Percentiles rank a stretch among this genome's conserved stretches.
Evolutionary conservation across 2,113 vertebrate genomes (phyloP).

Genomic region (Vidua chalybeata): DNA sequence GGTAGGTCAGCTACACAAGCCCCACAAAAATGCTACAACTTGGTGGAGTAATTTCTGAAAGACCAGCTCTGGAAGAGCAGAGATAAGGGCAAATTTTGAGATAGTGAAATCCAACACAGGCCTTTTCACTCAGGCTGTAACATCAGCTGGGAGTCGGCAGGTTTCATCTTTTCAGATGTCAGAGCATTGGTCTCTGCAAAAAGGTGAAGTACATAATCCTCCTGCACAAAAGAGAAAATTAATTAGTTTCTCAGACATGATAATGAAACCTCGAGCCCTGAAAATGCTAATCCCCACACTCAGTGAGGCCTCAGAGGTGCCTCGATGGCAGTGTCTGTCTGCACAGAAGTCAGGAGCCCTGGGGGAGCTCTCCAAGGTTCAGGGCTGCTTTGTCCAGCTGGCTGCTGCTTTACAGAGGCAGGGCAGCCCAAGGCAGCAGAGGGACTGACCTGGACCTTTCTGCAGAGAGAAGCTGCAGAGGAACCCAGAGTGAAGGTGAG

Average conservation of each 20-base stretch:
- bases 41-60: not conserved
- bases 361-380: not conserved
- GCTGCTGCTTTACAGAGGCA: not conserved
- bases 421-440: not conserved
- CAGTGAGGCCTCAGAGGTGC: not conserved
- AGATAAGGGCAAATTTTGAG: not conserved
- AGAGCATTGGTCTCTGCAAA: not conserved
- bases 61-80: not conserved
- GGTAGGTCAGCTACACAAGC: not conserved
- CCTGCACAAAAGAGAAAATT: not conserved
- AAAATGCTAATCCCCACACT: not conserved
- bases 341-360: not conserved
- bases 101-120: not conserved
- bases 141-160: not conserved
- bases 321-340: rapidly evolving
- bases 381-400: not conserved
- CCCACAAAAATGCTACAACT: not conserved
- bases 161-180: not conserved
- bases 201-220: not conserved
- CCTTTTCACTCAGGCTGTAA: not conserved
- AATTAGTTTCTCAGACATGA: not conserved
- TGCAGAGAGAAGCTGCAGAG: not conserved
- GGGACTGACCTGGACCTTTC: not conserved
- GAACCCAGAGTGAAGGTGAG: not conserved
- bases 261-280: not conserved